Evolutionary conservation across 2,113 vertebrate genomes (phyloP).

Genomic region (Struthidea cinerea): DNA sequence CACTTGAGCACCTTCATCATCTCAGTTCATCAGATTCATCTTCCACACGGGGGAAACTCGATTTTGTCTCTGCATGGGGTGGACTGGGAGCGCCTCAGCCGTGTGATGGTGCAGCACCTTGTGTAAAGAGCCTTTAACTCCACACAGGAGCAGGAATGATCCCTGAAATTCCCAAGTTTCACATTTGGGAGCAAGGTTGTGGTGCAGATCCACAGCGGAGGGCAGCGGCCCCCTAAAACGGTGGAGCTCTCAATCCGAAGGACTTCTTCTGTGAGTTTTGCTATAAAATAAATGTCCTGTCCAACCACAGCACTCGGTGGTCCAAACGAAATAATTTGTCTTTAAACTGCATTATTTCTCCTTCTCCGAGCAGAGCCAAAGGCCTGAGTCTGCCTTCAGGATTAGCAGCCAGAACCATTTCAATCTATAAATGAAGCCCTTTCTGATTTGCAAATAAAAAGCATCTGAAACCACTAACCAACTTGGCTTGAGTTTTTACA

Average conservation of each 20-base stretch:
- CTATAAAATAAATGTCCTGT: not conserved
- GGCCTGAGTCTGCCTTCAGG: not conserved
- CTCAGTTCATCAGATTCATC: not conserved
- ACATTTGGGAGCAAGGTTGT: rapidly evolving
- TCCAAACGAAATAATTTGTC: conserved; percentile 55
- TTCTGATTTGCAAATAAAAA: conserved; percentile 43
- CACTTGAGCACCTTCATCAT: no score
- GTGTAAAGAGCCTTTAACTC: not conserved
- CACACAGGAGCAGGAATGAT: not conserved
- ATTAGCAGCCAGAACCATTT: not conserved
- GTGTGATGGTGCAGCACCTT: not conserved
- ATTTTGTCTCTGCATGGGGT: not conserved
- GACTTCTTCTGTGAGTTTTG: not conserved
- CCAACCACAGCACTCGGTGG: conserved; percentile 38
- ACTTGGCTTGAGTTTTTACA: conserved; percentile 25
- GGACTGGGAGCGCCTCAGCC: not conserved
- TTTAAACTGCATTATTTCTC: not conserved
- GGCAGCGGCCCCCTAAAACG: not conserved
- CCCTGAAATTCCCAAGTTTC: not conserved
- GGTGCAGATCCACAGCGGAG: rapidly evolving
- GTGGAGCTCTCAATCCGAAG: not conserved
- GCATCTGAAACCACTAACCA: conserved; percentile 60
- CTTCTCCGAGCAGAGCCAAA: not conserved
- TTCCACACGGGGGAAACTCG: rapidly evolving
- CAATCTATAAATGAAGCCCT: conserved; percentile 30